phyloP scores from a whole-genome alignment of 1,140 invertebrate species.

The Lineus longissimus region DNA sequence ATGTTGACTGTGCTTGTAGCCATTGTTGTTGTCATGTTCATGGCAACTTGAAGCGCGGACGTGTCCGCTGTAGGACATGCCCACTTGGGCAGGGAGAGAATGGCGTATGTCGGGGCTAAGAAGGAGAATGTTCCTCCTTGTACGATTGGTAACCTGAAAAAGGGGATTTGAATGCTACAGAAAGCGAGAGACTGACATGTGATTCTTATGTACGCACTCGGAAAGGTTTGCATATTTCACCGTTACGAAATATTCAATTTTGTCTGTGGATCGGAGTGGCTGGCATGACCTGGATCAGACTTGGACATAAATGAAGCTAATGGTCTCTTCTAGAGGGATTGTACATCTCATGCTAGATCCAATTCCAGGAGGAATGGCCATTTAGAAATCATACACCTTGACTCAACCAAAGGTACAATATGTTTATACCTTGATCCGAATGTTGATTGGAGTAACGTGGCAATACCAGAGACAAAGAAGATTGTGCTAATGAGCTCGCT shows the following conservation, averaged over 20 bases:
- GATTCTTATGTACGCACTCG: neutral
- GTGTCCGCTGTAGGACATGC: conserved; percentile 21
- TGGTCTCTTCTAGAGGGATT: neutral
- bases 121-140: conserved; percentile 83
- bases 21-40: neutral
- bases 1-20: neutral
- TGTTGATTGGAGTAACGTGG: conserved; percentile 75
- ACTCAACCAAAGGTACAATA: too few species aligned
- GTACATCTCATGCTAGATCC: neutral
- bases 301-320: neutral
- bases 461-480: conserved; percentile 81
- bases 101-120: conserved; percentile 77
- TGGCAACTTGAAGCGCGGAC: too few species aligned
- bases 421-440: conserved; percentile 79
- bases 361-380: too few species aligned
- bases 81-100: conserved; percentile 58
- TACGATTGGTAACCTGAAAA: conserved; percentile 64
- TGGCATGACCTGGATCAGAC: neutral
- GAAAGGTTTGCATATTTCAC: neutral
- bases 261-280: neutral
- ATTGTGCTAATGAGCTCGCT: conserved; percentile 78
- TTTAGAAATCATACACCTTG: too few species aligned
- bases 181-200: neutral
- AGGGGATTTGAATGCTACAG: conserved; percentile 2
- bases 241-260: neutral